Evolutionary conservation across 2,113 vertebrate species (phyloP).

Genomic region (Tragulus kanchil): DNA sequence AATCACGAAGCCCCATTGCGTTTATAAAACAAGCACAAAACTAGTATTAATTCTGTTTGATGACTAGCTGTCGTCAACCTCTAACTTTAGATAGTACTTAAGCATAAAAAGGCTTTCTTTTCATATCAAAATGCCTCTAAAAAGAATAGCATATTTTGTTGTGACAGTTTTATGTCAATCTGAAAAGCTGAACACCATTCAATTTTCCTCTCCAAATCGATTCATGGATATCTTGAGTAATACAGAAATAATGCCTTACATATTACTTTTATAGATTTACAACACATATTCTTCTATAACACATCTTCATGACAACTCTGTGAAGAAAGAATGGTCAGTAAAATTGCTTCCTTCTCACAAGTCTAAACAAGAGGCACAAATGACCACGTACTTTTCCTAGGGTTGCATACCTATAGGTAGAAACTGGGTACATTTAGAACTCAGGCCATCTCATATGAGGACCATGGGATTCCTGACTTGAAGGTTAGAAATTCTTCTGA

Average conservation of each 20-base stretch:
- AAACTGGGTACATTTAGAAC: neutral
- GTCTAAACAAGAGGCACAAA: neutral
- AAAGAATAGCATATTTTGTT: neutral
- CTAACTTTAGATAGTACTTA: neutral
- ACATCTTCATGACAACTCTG: neutral
- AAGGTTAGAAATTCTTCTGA: neutral
- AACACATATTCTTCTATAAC: slow-evolving; percentile 2
- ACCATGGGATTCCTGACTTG: neutral
- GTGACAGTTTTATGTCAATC: slow-evolving; percentile 18
- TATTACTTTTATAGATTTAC: slow-evolving; percentile 9
- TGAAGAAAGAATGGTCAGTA: neutral
- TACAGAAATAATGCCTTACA: neutral
- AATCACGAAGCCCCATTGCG: neutral
- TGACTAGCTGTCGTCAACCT: neutral
- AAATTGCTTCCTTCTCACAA: neutral
- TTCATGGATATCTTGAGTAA: neutral
- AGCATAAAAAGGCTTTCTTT: neutral
- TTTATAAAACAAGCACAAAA: neutral
- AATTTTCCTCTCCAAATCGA: slow-evolving; percentile 2
- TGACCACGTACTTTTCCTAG: neutral
- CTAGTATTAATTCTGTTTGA: neutral
- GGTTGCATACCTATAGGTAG: neutral
- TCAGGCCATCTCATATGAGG: neutral
- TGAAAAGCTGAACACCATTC: slow-evolving; percentile 45
- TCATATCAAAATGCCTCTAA: neutral